phyloP scores from a whole-genome alignment of 2,888 invertebrate genomes.

The Stenotaenia linearis region DNA sequence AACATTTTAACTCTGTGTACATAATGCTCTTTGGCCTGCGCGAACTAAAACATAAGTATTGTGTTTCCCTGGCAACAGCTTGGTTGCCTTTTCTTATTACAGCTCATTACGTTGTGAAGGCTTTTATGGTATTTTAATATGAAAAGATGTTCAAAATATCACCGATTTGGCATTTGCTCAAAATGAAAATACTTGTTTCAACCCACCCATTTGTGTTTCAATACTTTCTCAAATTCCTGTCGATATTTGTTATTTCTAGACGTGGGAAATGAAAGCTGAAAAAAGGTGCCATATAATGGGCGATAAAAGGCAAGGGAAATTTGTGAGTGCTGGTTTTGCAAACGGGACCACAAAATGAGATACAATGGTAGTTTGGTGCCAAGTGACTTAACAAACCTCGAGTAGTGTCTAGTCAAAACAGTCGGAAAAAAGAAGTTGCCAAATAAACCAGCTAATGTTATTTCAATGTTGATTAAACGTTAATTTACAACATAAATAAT shows the following conservation, averaged over 20 bases:
- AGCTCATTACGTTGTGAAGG: neutral
- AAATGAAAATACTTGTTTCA: neutral
- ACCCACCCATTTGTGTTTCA: neutral
- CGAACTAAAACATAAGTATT: neutral
- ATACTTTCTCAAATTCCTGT: neutral
- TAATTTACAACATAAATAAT: too few relatives aligned
- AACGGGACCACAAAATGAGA: neutral
- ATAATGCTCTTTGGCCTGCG: neutral
- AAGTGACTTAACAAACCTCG: neutral
- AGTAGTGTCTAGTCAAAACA: neutral
- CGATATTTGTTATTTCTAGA: neutral
- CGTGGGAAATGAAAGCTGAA: neutral
- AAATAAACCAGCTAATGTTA: too few relatives aligned
- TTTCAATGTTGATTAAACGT: too few relatives aligned
- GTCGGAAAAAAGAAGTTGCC: neutral
- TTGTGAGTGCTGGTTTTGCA: neutral
- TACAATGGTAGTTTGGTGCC: slow-evolving; percentile 2
- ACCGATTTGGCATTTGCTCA: neutral
- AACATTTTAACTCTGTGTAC: neutral
- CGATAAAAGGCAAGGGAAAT: neutral
- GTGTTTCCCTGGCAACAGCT: neutral
- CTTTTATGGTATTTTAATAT: neutral
- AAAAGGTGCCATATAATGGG: neutral
- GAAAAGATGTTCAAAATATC: neutral
- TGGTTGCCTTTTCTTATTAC: slow-evolving; percentile 1